Percentiles rank a stretch among this genome's conserved stretches.
Evolutionary conservation across 1,140 invertebrate species (phyloP).

Genomic region (Antheraea pernyi): DNA sequence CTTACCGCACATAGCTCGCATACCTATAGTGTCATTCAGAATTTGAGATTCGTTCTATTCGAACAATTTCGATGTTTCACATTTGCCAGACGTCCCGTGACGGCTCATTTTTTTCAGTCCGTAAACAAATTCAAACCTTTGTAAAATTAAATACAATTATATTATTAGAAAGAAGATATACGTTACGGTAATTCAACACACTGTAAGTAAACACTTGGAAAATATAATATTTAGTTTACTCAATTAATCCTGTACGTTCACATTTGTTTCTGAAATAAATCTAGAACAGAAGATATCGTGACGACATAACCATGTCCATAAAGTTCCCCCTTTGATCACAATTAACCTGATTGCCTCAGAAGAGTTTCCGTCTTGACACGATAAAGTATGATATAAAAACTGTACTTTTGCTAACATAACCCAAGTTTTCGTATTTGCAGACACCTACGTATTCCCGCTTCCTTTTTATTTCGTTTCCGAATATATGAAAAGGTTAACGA

Average conservation of each 20-base stretch:
- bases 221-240: too few species aligned
- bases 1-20: too few species aligned
- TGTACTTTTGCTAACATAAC: neutral
- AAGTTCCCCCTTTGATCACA: neutral
- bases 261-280: neutral
- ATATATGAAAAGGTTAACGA: constrained; percentile 4
- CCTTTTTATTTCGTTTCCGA: neutral
- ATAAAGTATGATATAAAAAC: neutral
- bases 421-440: neutral
- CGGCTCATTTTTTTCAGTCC: too few species aligned
- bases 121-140: too few species aligned
- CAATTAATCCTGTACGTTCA: neutral
- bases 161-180: too few species aligned
- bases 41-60: too few species aligned
- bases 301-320: neutral
- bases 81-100: too few species aligned
- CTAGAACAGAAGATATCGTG: neutral
- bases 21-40: too few species aligned
- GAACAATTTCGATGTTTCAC: too few species aligned
- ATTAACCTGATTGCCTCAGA: neutral
- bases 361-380: neutral
- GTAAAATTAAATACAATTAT: too few species aligned
- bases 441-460: neutral
- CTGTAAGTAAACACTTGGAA: too few species aligned
- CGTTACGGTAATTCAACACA: too few species aligned